Conservation (phyloP, 2,888 invertebrate genomes). For the Diarsia mendica region DNA sequence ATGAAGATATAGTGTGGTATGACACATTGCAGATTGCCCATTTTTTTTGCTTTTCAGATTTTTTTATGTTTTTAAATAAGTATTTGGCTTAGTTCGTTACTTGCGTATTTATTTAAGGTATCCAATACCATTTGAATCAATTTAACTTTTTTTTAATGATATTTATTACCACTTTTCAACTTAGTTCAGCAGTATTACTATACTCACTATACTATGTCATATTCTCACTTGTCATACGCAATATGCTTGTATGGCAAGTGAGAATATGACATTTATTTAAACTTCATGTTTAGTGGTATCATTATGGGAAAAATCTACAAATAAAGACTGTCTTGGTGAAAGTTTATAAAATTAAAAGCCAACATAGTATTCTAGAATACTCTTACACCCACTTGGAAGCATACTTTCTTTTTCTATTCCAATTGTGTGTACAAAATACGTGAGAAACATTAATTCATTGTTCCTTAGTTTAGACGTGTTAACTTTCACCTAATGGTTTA, state of each 20-base stretch:
- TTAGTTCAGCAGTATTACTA: too few relatives aligned
- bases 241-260: background rate
- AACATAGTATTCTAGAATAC: background rate
- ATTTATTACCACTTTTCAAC: too few relatives aligned
- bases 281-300: background rate
- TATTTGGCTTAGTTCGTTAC: too few relatives aligned
- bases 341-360: background rate
- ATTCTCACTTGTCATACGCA: too few relatives aligned
- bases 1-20: too few relatives aligned
- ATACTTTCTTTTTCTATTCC: constrained; percentile 38
- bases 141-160: too few relatives aligned
- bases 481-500: constrained; percentile 30
- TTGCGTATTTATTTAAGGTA: too few relatives aligned
- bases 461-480: background rate
- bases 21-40: too few relatives aligned
- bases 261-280: background rate
- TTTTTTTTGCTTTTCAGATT: too few relatives aligned
- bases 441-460: constrained; percentile 32
- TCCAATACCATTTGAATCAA: too few relatives aligned
- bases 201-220: too few relatives aligned
- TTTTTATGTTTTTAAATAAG: too few relatives aligned
- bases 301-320: background rate
- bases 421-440: constrained; percentile 14
- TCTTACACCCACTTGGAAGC: background rate
- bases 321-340: background rate